A percentile compares a stretch with the other conserved stretches of the same genome.
These are phyloP conservation scores for Tenthredo distinguenda DNA, from an alignment of 2,888 invertebrate species.

Conservation along the genomic window DNA sequence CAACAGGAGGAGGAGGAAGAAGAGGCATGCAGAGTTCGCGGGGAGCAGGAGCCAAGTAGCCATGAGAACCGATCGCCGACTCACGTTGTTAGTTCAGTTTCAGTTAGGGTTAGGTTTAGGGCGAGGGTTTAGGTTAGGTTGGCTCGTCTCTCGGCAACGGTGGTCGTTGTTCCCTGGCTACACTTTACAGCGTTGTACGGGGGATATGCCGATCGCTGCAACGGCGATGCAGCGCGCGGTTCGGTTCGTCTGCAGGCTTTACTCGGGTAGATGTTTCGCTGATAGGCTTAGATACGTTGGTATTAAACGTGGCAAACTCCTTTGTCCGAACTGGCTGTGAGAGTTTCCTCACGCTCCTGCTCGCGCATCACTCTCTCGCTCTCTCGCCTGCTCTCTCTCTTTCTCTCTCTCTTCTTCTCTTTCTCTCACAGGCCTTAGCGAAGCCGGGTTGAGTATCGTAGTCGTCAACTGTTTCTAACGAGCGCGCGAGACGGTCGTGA, in stretches of 20 bases:
- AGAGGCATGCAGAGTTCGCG: slow-evolving; percentile 46
- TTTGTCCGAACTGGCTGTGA: slow-evolving; percentile 46
- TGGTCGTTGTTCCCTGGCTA: neutral
- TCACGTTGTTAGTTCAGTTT: slow-evolving; percentile 11
- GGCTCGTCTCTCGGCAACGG: neutral
- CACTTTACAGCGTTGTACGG: neutral
- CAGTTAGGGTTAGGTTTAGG: neutral
- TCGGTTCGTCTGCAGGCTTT: slow-evolving; percentile 28
- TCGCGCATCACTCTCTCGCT: neutral
- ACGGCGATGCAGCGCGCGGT: neutral
- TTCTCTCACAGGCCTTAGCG: neutral
- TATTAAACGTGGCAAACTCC: slow-evolving; percentile 51
- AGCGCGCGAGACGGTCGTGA: slow-evolving; percentile 36
- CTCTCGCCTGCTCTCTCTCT: neutral
- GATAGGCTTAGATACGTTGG: slow-evolving; percentile 35
- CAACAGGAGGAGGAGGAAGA: neutral
- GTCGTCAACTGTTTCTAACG: slow-evolving; percentile 46
- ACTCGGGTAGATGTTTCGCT: slow-evolving; percentile 26
- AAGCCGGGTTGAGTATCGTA: slow-evolving; percentile 16
- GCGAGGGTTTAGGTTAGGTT: slow-evolving; percentile 15
- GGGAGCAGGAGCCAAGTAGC: slow-evolving; percentile 28
- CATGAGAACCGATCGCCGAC: slow-evolving; percentile 46
- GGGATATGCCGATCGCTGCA: neutral
- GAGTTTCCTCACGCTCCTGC: slow-evolving; percentile 3
- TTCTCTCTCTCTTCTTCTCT: neutral